Percentiles rank a stretch among this genome's conserved stretches.
These are phyloP conservation scores for Drosophila repleta DNA, from an alignment of 1,140 invertebrate species.

Conservation along the genomic window DNA sequence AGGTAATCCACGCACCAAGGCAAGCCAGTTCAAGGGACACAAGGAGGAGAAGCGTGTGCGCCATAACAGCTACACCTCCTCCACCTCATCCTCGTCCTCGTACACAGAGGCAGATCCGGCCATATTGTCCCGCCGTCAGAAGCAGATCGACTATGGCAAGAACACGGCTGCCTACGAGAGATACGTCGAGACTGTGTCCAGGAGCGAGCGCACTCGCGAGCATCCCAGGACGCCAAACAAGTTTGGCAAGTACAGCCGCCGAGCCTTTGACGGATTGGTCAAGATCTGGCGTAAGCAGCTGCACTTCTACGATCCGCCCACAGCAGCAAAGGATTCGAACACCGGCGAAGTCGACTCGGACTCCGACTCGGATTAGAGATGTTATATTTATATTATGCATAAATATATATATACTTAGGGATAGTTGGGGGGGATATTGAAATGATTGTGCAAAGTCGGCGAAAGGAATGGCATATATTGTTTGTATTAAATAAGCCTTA, in stretches of 20 bases:
- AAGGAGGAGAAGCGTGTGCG: constrained; percentile 71
- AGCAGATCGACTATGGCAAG: constrained; percentile 98
- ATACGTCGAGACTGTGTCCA: constrained; percentile 89
- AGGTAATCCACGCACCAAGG: constrained; percentile 7
- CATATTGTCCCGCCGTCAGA: constrained; percentile 91
- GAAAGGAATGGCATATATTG: constrained; percentile 20
- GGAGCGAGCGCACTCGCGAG: constrained; percentile 85
- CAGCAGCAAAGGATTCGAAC: constrained; percentile 1
- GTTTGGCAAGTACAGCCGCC: constrained; percentile 92
- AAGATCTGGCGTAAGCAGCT: constrained; percentile 93
- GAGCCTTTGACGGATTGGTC: constrained; percentile 95
- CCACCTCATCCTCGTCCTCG: constrained; percentile 67
- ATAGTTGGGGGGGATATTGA: constrained; percentile 19
- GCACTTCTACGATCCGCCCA: constrained; percentile 91
- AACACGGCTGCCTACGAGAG: constrained; percentile 95
- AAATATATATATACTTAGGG: no score
- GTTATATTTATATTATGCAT: constrained; percentile 1
- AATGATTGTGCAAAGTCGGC: constrained; percentile 48
- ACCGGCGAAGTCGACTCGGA: constrained; percentile 40
- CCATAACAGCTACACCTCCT: constrained; percentile 72
- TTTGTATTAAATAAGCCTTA: constrained; percentile 24
- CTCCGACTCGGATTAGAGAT: constrained; percentile 66
- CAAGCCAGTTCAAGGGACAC: constrained; percentile 30
- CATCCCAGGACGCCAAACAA: constrained; percentile 96
- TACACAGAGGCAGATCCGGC: constrained; percentile 90